Base-by-base conservation (phyloP, 2,797 vertebrate genomes). In the Gorsachius magnificus region DNA sequence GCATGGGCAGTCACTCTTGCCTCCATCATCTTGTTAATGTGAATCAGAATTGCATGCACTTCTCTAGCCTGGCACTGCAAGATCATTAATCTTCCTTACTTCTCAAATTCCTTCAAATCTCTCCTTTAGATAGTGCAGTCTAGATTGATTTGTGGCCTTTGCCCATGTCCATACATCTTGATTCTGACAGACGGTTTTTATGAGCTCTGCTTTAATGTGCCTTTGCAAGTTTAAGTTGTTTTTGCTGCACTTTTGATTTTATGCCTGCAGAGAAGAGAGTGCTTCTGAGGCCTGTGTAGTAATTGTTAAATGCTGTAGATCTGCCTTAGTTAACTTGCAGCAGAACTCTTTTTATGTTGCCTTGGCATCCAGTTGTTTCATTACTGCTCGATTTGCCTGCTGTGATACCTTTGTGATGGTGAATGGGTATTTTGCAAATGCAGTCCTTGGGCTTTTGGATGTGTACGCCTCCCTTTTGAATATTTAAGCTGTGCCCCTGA, bases 121-220 rank as follows among this genome's bases (percentile, higher is more conserved):
- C 78, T 75, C 61, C 82, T 89, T 79, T 80, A 69, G 29, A 25
- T 48, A 51, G 35, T 66, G 58, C 56, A 41, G 57, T 66, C 45
- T 46, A 4, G 87, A 78, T 65, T 96, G 89, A 96, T 95, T 92
- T 92, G 88, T 91, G 90, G 87, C 70, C 83, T 95, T 95, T 95
- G 83, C 64, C 60, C 24, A 4, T 35, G 60, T 76, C 89, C 66
- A 50, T 95, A 83, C 58, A 56, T 94, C 89, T 88, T 86, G 84
- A 78, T 89, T 94, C 86, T 96, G 89, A 70, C 76, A 63, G 80
- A 26, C 28, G 38, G 60, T 35, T 92, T 88, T 94, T 80, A 95
- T 75, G 66, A 96, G 79, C 31, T 93, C 33, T 78, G 69, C 81
- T 95, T 91, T 97, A 88, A 92, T 70, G 64, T 72, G 25, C 81